These are phyloP conservation scores for Cyanoramphus novaezelandiae DNA, from an alignment of 2,113 vertebrate genomes.

Conservation along the genomic window DNA sequence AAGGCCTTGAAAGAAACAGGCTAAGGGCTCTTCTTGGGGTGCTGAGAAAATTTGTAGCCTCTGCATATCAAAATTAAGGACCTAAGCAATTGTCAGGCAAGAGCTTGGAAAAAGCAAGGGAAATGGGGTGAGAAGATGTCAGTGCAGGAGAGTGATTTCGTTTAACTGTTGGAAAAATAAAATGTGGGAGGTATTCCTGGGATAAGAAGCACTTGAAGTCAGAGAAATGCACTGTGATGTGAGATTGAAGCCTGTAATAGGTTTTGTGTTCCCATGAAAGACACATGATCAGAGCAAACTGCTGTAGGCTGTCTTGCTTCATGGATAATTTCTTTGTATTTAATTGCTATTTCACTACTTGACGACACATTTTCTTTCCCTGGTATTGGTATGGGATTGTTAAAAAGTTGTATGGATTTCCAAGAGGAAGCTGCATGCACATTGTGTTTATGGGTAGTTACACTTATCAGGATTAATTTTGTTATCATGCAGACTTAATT, in stretches of 20 bases:
- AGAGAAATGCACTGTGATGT: not conserved
- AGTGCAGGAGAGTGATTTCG: not conserved
- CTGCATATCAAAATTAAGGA: not conserved
- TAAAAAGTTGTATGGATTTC: not conserved
- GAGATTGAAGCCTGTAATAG: not conserved
- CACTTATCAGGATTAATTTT: conserved; percentile 34
- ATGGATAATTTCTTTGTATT: not conserved
- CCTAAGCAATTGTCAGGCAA: not conserved
- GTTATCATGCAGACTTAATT: conserved; percentile 46
- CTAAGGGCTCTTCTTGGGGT: not conserved
- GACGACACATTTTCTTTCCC: not conserved
- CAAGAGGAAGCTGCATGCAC: not conserved
- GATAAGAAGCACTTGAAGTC: not conserved
- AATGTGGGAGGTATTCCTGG: not conserved
- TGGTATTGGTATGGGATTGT: not conserved
- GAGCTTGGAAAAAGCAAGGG: not conserved
- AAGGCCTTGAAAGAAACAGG: not conserved
- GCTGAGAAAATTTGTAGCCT: not conserved
- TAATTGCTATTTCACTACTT: not conserved
- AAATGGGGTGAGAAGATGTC: not conserved
- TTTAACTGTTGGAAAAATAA: not conserved
- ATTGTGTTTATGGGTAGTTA: not conserved
- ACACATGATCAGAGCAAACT: not conserved
- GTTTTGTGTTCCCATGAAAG: not conserved
- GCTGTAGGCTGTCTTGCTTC: not conserved